Base-by-base conservation (phyloP, 1,140 invertebrate species). In the Aphaenogaster rudis region DNA sequence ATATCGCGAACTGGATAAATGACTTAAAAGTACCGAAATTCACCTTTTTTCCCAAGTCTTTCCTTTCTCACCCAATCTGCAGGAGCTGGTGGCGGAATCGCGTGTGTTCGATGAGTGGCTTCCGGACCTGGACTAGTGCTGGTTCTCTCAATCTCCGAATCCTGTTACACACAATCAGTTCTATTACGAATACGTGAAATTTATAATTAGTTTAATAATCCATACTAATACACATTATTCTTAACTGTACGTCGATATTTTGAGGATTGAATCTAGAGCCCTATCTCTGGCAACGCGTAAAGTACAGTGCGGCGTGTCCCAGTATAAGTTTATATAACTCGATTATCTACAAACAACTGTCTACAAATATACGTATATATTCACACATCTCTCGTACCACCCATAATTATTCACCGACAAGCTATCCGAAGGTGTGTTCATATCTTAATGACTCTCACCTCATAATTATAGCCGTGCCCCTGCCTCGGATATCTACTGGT, bases 21-120 rank as follows among this genome's bases (percentile, higher is more conserved):
- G 66, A 67, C 87, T 96, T 97, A 99, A 96, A 99, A 99, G 96
- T 99, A 99, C 95, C 98, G 97, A 95, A 99, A 99, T 97, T 99
- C 98, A 96, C 98, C 98, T 96, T 98, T 98, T 96, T 98, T 99
- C 95, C 98, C 98, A 92, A 98, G 97, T 90, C 98, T 96, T 94
- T 99, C 98, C 94, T 97, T 97, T 90, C 97, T 97, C 87, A 98
- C 97, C 97, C 97, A 98, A 93, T 98, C 98, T 21, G 97, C 97
- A 4, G 96, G 95, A n/a, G 96, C 96, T 33, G 96, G 96, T 21
- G 95, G 95, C 39, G 95, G 95, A 94, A 94, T 96, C 88, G 91
- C 95, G 91, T 95, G 95, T 85, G 91, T 95, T 93, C 95, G 95
- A 92, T 96, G 94, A 91, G 95, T 88, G 17, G 93, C 90, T 92